Conservation (phyloP, 2,888 invertebrate genomes). For the Choristoneura rosaceana region DNA sequence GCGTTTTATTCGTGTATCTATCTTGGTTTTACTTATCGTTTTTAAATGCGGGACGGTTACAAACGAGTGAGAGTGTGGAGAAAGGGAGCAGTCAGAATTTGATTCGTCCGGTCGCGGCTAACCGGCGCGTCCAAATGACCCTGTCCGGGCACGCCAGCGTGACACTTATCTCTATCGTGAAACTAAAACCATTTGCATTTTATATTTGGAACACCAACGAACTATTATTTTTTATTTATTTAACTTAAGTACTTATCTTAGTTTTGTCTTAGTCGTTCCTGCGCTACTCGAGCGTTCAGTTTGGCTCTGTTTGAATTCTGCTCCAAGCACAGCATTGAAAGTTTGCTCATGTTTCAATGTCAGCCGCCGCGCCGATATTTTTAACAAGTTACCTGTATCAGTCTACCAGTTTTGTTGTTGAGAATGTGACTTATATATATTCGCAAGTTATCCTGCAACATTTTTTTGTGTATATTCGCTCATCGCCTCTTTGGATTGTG, state of each 20-base stretch:
- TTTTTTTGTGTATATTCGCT: background rate
- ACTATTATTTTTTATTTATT: background rate
- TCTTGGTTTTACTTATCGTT: slow-evolving; percentile 11
- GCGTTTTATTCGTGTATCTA: background rate
- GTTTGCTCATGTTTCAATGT: slow-evolving; percentile 24
- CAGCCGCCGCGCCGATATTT: slow-evolving; percentile 10
- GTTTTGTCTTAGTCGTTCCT: background rate
- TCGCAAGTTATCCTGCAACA: background rate
- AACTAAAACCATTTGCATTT: background rate
- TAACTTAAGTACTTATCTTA: background rate
- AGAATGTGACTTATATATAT: slow-evolving; percentile 25
- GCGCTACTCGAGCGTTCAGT: background rate
- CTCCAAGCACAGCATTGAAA: slow-evolving; percentile 11
- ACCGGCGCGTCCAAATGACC: slow-evolving; percentile 13
- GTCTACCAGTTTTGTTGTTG: slow-evolving; percentile 1
- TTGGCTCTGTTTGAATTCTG: background rate
- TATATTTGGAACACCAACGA: background rate
- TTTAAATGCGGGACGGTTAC: slow-evolving; percentile 14
- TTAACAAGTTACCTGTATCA: slow-evolving; percentile 23
- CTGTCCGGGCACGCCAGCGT: background rate
- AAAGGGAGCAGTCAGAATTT: slow-evolving; percentile 30
- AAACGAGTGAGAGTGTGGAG: slow-evolving; percentile 30
- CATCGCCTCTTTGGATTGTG: background rate
- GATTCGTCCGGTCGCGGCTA: background rate
- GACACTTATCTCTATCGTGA: slow-evolving; percentile 1